phyloP scores from a whole-genome alignment of 2,797 vertebrate genomes.

The Megalops cyprinoides region DNA sequence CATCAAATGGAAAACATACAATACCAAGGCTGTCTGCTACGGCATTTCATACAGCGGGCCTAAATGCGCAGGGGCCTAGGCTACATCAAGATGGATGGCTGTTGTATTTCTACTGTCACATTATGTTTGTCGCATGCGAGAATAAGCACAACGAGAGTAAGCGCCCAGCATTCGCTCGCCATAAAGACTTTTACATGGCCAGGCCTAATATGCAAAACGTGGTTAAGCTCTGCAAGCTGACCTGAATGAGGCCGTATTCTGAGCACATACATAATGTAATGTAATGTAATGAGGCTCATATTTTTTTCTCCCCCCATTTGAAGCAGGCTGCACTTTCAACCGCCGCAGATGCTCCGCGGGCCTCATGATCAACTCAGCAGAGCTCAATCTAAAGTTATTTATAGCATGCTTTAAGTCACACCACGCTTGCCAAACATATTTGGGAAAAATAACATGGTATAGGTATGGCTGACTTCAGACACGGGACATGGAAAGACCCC shows the following conservation, averaged over 20 bases:
- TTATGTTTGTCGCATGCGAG: neutral
- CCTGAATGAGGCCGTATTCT: neutral
- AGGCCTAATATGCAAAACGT: neutral
- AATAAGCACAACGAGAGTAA: no score
- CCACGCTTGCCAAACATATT: neutral
- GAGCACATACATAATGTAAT: neutral
- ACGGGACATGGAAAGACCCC: neutral
- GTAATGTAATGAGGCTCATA: conserved; percentile 1
- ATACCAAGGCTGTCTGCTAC: neutral
- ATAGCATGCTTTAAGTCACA: neutral
- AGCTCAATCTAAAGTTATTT: conserved; percentile 13
- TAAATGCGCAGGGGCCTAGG: no score
- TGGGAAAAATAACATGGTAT: neutral
- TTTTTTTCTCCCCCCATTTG: neutral
- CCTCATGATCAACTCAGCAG: neutral
- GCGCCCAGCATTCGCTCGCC: no score
- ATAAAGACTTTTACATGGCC: neutral
- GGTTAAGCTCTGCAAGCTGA: neutral
- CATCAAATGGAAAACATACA: neutral
- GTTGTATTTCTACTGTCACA: neutral
- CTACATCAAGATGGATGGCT: neutral
- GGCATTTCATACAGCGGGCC: no score
- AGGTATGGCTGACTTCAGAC: neutral
- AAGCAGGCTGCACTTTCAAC: neutral
- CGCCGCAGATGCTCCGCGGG: neutral